Percentiles rank a stretch among this genome's conserved stretches.
Conservation (phyloP, 1,140 invertebrate species). For the Medauroidea extradentata region DNA sequence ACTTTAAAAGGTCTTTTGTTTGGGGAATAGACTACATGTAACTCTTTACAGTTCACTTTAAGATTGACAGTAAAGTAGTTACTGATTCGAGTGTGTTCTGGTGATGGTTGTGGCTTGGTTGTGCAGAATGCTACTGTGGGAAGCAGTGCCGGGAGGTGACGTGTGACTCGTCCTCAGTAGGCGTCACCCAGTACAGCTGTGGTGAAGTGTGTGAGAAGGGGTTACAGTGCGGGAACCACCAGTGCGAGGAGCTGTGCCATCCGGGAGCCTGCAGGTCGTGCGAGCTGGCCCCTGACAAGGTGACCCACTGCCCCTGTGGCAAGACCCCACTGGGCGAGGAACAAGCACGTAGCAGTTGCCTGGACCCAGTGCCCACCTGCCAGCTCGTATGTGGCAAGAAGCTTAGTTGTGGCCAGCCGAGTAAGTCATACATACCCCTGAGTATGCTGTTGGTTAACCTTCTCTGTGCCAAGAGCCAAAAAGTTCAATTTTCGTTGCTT, state of each 20-base stretch:
- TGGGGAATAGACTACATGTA: neutral
- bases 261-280: slow-evolving; percentile 55
- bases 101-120: slow-evolving; percentile 12
- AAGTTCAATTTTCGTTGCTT: too few relatives aligned
- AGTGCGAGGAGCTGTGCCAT: slow-evolving; percentile 70
- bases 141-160: slow-evolving; percentile 48
- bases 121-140: slow-evolving; percentile 60
- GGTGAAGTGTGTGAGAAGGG: slow-evolving; percentile 60
- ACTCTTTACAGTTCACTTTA: neutral
- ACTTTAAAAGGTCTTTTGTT: slow-evolving; percentile 1
- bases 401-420: slow-evolving; percentile 74
- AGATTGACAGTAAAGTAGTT: neutral
- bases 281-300: slow-evolving; percentile 53
- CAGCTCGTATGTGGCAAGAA: slow-evolving; percentile 70
- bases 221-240: slow-evolving; percentile 72
- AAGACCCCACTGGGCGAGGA: slow-evolving; percentile 52
- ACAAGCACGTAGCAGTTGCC: slow-evolving; percentile 59
- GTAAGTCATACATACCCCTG: slow-evolving; percentile 38
- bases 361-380: slow-evolving; percentile 84
- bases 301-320: slow-evolving; percentile 82
- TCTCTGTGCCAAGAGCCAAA: too few relatives aligned
- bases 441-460: too few relatives aligned
- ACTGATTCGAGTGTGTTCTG: neutral
- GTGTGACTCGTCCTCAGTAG: slow-evolving; percentile 47
- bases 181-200: slow-evolving; percentile 53